phyloP scores from a whole-genome alignment of 2,888 invertebrate species.

The Agelastica alni region DNA sequence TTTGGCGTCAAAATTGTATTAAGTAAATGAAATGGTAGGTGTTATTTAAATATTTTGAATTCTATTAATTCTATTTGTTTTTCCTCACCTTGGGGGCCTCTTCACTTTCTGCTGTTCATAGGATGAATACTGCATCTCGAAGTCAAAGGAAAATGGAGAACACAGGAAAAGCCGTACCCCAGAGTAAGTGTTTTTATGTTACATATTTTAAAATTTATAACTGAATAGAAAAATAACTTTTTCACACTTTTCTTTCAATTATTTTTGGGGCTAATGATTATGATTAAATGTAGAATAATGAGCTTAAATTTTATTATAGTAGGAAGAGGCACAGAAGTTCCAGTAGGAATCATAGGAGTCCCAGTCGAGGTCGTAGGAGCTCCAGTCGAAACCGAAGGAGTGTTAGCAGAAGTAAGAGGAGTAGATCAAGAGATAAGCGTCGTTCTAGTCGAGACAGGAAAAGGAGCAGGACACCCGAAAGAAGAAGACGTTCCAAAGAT shows the following conservation, averaged over 20 bases:
- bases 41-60: constrained; percentile 16
- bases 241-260: too few relatives aligned
- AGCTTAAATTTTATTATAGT: constrained; percentile 1
- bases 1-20: constrained; percentile 11
- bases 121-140: constrained; percentile 58
- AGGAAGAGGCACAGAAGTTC: constrained; percentile 36
- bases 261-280: too few relatives aligned
- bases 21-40: constrained; percentile 21
- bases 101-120: constrained; percentile 58
- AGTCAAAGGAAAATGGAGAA: constrained; percentile 67
- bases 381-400: constrained; percentile 41
- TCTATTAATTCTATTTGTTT: constrained; percentile 58
- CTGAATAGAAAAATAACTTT: neutral
- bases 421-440: constrained; percentile 32
- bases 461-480: constrained; percentile 49
- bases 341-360: constrained; percentile 34
- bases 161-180: constrained; percentile 57
- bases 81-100: constrained; percentile 47
- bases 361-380: constrained; percentile 35
- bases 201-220: neutral
- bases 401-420: constrained; percentile 25
- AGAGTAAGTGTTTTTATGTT: constrained; percentile 57
- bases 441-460: constrained; percentile 56
- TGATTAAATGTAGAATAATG: too few relatives aligned
- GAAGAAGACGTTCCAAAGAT: constrained; percentile 48